Percentiles rank a stretch among this genome's conserved stretches.
Conservation (phyloP, 2,888 invertebrate species). For the Orthosia gracilis region DNA sequence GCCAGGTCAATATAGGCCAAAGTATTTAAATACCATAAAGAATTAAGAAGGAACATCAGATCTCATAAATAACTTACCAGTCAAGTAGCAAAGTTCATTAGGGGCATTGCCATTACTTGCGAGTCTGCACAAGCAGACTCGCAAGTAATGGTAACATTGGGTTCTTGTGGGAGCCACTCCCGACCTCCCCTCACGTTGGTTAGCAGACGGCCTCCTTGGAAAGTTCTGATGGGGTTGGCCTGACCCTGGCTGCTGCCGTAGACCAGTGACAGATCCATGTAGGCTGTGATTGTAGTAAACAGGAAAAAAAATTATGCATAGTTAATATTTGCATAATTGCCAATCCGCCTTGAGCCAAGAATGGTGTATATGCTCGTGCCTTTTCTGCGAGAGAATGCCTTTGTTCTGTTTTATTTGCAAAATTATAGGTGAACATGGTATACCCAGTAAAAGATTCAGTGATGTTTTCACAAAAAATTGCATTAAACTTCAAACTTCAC, state of each 20-base stretch:
- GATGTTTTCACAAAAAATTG: too few species aligned
- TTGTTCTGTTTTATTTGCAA: too few species aligned
- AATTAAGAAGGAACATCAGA: neutral
- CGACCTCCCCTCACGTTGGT: constrained; percentile 92
- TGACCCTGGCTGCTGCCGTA: constrained; percentile 94
- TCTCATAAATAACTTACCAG: constrained; percentile 89
- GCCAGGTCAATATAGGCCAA: too few species aligned
- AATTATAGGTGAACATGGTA: too few species aligned
- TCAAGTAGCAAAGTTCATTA: constrained; percentile 94
- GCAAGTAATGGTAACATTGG: constrained; percentile 94
- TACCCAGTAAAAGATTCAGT: too few species aligned
- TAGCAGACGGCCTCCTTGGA: constrained; percentile 93
- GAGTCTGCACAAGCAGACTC: constrained; percentile 91
- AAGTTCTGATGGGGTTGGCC: constrained; percentile 92
- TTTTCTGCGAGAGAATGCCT: too few species aligned
- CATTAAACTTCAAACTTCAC: too few species aligned
- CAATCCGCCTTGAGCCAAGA: too few species aligned
- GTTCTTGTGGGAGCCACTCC: constrained; percentile 93
- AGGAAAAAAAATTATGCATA: constrained; percentile 68
- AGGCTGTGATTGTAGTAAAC: constrained; percentile 93
- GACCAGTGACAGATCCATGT: constrained; percentile 94
- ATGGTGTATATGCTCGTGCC: too few species aligned
- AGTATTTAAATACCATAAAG: too few species aligned
- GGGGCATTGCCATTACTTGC: too few species aligned
- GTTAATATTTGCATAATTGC: too few species aligned